Percentiles rank a stretch among this genome's conserved stretches.
Conservation (phyloP, 2,113 vertebrate genomes). For the Euleptes europaea region DNA sequence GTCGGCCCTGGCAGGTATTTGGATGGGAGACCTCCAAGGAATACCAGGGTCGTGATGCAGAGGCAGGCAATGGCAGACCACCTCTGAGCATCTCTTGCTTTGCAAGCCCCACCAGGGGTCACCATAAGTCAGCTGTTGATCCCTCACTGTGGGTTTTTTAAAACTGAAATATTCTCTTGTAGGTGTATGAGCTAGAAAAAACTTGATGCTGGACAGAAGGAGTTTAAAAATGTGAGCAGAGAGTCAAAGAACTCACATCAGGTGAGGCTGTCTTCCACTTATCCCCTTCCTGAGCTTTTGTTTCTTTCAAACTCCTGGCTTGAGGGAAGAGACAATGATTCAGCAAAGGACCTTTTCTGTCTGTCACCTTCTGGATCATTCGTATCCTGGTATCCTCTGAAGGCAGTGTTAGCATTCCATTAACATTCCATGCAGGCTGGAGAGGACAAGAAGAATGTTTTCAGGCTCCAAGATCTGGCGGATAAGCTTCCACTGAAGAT, state of each 20-base stretch:
- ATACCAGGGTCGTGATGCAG: no score
- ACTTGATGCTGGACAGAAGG: constrained; percentile 79
- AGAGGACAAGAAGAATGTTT: constrained; percentile 84
- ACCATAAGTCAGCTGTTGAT: no score
- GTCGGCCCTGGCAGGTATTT: no score
- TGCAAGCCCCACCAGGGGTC: no score
- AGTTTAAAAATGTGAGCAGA: constrained; percentile 74
- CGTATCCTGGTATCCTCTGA: background rate
- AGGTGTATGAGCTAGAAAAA: constrained; percentile 83
- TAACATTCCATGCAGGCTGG: constrained; percentile 73
- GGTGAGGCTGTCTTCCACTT: background rate
- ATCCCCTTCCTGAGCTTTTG: background rate
- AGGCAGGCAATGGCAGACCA: no score
- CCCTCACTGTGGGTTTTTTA: background rate
- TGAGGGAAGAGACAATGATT: background rate
- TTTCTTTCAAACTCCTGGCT: background rate
- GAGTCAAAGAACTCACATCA: constrained; percentile 79
- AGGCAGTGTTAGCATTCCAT: background rate
- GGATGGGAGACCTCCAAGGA: no score
- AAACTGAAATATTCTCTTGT: constrained; percentile 24
- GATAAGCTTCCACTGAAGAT: constrained; percentile 88
- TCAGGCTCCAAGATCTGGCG: constrained; percentile 84
- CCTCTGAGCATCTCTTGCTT: no score
- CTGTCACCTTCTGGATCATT: background rate
- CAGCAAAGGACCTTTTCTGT: background rate